Percentiles rank a stretch among this genome's conserved stretches.
Evolutionary conservation across 2,113 vertebrate species (phyloP).

Genomic region (Corythoichthys haematopterus): DNA sequence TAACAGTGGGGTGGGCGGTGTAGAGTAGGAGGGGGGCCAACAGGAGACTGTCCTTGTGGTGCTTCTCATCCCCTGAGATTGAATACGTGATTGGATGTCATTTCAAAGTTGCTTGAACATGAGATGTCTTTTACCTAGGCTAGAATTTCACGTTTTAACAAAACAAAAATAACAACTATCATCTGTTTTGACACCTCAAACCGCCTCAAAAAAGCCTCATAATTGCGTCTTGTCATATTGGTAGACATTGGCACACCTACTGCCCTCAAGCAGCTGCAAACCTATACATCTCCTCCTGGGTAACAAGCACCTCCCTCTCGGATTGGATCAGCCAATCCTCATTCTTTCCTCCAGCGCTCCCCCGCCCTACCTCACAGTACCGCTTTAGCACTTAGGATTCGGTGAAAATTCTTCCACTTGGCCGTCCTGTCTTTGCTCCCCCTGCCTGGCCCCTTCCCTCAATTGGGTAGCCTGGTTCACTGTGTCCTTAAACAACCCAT

Average conservation of each 20-base stretch:
- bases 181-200: neutral
- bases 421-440: slow-evolving; percentile 66
- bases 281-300: slow-evolving; percentile 37
- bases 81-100: slow-evolving; percentile 45
- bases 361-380: slow-evolving; percentile 34
- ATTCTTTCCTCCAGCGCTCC: slow-evolving; percentile 20
- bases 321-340: slow-evolving; percentile 49
- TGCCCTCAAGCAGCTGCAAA: slow-evolving; percentile 28
- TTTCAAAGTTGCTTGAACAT: slow-evolving; percentile 16
- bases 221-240: neutral
- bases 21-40: slow-evolving; percentile 30
- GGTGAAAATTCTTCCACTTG: slow-evolving; percentile 62
- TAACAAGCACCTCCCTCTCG: slow-evolving; percentile 41
- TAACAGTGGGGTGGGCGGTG: slow-evolving; percentile 52
- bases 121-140: slow-evolving; percentile 13
- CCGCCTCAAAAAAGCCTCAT: neutral
- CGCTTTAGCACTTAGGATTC: slow-evolving; percentile 59
- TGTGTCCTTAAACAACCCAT: slow-evolving; percentile 78
- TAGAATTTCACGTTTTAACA: neutral
- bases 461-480: slow-evolving; percentile 76
- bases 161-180: neutral
- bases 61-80: slow-evolving; percentile 23
- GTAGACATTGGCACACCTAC: neutral
- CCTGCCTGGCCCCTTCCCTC: slow-evolving; percentile 66
- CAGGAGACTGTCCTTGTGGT: slow-evolving; percentile 44